These are phyloP conservation scores for Puntigrus tetrazona DNA, from an alignment of 2,113 vertebrate species.

Conservation along the genomic window DNA sequence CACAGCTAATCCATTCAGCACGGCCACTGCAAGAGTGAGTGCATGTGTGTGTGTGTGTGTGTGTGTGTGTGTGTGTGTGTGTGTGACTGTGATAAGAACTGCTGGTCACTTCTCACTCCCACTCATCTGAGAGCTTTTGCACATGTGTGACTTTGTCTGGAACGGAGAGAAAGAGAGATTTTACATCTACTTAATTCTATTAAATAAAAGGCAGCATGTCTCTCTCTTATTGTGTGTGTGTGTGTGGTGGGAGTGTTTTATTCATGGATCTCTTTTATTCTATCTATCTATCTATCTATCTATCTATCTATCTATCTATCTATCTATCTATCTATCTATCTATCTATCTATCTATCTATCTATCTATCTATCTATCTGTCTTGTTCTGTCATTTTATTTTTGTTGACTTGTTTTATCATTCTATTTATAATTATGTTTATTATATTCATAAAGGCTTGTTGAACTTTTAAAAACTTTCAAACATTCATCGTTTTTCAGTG, in stretches of 20 bases:
- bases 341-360: background rate
- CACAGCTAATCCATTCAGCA: constrained; percentile 41
- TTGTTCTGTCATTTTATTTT: background rate
- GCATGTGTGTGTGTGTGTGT: constrained; percentile 10
- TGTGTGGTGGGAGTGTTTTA: background rate
- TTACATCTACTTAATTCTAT: constrained; percentile 8
- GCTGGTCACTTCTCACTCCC: constrained; percentile 31
- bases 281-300: background rate
- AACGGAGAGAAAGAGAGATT: background rate
- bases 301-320: background rate
- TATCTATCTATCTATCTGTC: background rate
- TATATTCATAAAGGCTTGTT: no score
- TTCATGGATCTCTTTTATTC: background rate
- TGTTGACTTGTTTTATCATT: no score
- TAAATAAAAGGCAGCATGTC: background rate
- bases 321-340: background rate
- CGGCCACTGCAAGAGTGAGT: background rate
- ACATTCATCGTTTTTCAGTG: no score
- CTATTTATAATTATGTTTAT: no score
- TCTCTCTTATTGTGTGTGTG: background rate
- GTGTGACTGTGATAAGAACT: constrained; percentile 30
- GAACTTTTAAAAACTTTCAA: no score
- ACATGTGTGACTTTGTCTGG: constrained; percentile 4
- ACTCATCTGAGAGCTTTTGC: constrained; percentile 17
- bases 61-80: background rate